Percentiles rank a stretch among this genome's conserved stretches.
These are phyloP conservation scores for Drosophila subsilvestris DNA, from an alignment of 2,888 invertebrate species.

Conservation along the genomic window DNA sequence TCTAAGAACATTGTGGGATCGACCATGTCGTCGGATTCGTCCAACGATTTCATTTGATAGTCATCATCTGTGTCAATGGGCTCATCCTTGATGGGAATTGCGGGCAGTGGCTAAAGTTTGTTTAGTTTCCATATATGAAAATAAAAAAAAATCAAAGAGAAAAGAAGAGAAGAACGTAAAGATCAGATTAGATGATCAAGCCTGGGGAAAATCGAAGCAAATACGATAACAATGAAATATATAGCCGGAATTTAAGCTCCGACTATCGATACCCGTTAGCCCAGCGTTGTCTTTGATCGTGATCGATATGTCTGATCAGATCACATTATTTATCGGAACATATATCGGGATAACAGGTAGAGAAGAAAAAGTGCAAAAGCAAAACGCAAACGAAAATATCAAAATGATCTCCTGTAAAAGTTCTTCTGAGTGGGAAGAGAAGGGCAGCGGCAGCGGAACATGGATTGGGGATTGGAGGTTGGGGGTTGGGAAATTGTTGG, in stretches of 20 bases:
- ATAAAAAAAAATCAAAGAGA: not conserved
- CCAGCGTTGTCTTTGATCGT: slow-evolving; percentile 11
- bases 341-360: slow-evolving; percentile 32
- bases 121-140: not conserved
- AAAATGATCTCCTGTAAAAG: not conserved
- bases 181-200: slow-evolving; percentile 7
- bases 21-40: slow-evolving; percentile 83
- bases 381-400: not conserved
- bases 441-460: not conserved
- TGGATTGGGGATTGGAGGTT: not conserved
- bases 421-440: slow-evolving; percentile 2
- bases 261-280: slow-evolving; percentile 38
- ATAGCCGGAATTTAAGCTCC: slow-evolving; percentile 1
- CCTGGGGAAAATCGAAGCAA: not conserved
- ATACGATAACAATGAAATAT: not conserved
- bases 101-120: slow-evolving; percentile 79
- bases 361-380: not conserved
- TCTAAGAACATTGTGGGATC: slow-evolving; percentile 84
- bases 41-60: slow-evolving; percentile 76
- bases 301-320: not conserved
- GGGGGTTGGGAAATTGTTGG: no score
- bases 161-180: slow-evolving; percentile 9
- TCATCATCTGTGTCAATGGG: slow-evolving; percentile 82
- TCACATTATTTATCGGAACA: slow-evolving; percentile 9
- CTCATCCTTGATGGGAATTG: slow-evolving; percentile 82